These are phyloP conservation scores for Aythya baeri DNA, from an alignment of 2,113 vertebrate genomes.

Conservation along the genomic window DNA sequence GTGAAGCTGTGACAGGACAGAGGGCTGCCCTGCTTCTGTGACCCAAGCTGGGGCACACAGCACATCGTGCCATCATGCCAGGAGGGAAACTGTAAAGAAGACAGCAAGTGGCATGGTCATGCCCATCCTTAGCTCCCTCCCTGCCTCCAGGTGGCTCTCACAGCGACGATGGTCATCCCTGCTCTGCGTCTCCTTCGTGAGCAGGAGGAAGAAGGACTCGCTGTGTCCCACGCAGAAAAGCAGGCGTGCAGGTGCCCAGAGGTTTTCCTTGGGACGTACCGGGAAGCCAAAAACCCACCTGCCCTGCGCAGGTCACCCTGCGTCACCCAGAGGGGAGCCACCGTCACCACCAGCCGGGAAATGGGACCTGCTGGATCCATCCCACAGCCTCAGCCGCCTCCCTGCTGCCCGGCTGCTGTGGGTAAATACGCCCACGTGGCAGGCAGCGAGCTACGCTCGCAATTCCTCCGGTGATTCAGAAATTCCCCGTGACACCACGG, in stretches of 20 bases:
- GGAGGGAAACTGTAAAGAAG: not conserved
- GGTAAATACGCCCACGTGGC: not conserved
- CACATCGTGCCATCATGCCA: accelerated
- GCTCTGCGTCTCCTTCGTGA: not conserved
- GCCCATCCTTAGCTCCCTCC: not conserved
- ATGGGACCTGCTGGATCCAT: not conserved
- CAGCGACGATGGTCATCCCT: accelerated
- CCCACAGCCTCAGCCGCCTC: not conserved
- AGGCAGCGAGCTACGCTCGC: not conserved
- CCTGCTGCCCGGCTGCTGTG: not conserved
- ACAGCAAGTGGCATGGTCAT: not conserved
- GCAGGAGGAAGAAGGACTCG: not conserved
- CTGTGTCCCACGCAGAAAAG: not conserved
- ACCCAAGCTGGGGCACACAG: not conserved
- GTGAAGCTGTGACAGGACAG: accelerated
- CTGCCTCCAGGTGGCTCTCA: not conserved
- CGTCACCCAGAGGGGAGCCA: not conserved
- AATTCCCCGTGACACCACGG: not conserved
- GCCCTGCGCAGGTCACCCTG: not conserved
- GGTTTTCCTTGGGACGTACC: not conserved
- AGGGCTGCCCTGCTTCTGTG: accelerated
- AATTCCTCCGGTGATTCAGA: not conserved
- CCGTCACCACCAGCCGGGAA: not conserved
- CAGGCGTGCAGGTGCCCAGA: not conserved
- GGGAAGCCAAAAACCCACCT: not conserved